A percentile compares a stretch with the other conserved stretches of the same genome.
Conservation (phyloP, 2,888 invertebrate genomes). For the Empis livida region DNA sequence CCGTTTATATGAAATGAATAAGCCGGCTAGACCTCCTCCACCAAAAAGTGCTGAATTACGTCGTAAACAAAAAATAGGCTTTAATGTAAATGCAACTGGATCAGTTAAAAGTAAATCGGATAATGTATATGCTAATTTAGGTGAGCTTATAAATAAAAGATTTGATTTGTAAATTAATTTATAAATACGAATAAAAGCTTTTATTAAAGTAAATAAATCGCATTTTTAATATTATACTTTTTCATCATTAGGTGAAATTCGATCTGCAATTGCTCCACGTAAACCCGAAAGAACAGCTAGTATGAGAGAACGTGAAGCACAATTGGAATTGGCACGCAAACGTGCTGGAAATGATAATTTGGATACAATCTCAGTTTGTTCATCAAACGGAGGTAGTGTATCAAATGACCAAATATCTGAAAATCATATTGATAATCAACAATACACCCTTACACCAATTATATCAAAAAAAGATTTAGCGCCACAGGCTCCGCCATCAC, state of each 20-base stretch:
- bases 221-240: neutral
- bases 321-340: slow-evolving; percentile 43
- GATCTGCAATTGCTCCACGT: slow-evolving; percentile 66
- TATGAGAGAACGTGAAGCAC: slow-evolving; percentile 66
- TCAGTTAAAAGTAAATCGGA: slow-evolving; percentile 38
- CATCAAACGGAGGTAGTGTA: slow-evolving; percentile 36
- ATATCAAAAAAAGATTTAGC: neutral
- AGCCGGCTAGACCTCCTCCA: slow-evolving; percentile 59
- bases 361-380: slow-evolving; percentile 37
- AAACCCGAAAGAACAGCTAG: slow-evolving; percentile 80
- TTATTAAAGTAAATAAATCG: neutral
- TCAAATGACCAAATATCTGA: slow-evolving; percentile 16
- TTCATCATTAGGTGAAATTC: slow-evolving; percentile 54
- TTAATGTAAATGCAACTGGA: slow-evolving; percentile 22
- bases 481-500: slow-evolving; percentile 1
- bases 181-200: no score
- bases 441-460: neutral
- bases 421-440: neutral
- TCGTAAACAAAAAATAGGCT: slow-evolving; percentile 42
- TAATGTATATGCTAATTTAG: slow-evolving; percentile 69
- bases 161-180: neutral
- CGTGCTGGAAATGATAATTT: slow-evolving; percentile 27
- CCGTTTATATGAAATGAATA: slow-evolving; percentile 38
- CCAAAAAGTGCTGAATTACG: slow-evolving; percentile 54
- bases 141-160: slow-evolving; percentile 36